Base-by-base conservation (phyloP, 1,140 invertebrate species). In the Tenebrio molitor region DNA sequence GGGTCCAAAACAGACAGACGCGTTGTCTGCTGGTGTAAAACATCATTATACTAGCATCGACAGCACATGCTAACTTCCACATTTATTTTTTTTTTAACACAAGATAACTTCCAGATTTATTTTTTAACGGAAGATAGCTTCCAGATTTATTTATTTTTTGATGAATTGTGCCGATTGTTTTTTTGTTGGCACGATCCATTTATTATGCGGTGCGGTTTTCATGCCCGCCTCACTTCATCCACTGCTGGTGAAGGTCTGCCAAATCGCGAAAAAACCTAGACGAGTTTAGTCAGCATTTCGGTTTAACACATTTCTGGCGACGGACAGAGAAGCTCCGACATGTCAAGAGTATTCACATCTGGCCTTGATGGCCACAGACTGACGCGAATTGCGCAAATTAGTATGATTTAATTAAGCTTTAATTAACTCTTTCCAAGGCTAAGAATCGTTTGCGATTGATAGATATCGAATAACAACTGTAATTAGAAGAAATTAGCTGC, bases 221-320 rank as follows among this genome's bases (percentile, higher is more conserved):
- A 44, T 44, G 42, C 16, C 14, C 16, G 42, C 42, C n/a, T n/a
- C 8, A 16, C 42, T 7, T 44, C 17, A 7, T 44, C 42, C 42
- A 44, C 12, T 50, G 15, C 21, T 46, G 16, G 17, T 50, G 44
- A 50, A 50, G 17, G 44, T 50, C 44, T 50, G 44, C 44, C 44
- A 50, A 50, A 50, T 50, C 44, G 44, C 17, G 44, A 50, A 50
- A 50, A 50, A 50, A 50, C 44, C 44, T 50, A 50, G 44, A 50
- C 44, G 44, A 50, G 44, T 50, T 50, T 50, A 50, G 44, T 50
- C 44, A 50, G 44, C 44, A 50, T 50, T 50, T 50, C 17, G 44
- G 15, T 50, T 50, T 50, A 50, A 50, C 44, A 50, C 44, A 50
- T 50, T 50, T 41, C 36, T n/a, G 17, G 17, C 44, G 44, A 17